phyloP scores from a whole-genome alignment of 2,888 invertebrate genomes.

The Epicampocera succincta region DNA sequence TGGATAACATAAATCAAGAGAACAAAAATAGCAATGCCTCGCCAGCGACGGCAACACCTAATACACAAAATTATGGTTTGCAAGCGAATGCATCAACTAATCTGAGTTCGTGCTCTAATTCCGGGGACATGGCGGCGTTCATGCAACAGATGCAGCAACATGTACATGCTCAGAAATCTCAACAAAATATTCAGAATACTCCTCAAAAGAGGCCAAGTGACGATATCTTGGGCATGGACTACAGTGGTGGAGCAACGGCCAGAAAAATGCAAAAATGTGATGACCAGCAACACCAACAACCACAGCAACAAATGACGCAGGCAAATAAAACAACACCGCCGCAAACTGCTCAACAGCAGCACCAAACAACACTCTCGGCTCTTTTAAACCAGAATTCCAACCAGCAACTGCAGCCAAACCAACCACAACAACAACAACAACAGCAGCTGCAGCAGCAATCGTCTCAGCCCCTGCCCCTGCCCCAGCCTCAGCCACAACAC shows the following conservation, averaged over 20 bases:
- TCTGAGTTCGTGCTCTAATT: slow-evolving; percentile 42
- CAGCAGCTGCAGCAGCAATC: slow-evolving; percentile 46
- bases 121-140: slow-evolving; percentile 77
- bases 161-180: slow-evolving; percentile 73
- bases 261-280: slow-evolving; percentile 76
- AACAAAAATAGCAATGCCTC: slow-evolving; percentile 31
- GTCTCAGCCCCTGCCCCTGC: slow-evolving; percentile 50
- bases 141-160: slow-evolving; percentile 78
- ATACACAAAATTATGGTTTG: slow-evolving; percentile 53
- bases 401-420: slow-evolving; percentile 52
- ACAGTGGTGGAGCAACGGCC: slow-evolving; percentile 71
- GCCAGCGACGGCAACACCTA: slow-evolving; percentile 72
- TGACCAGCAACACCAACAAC: slow-evolving; percentile 63
- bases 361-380: no score
- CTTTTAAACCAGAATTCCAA: slow-evolving; percentile 25
- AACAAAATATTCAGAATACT: slow-evolving; percentile 71
- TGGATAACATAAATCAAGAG: slow-evolving; percentile 33
- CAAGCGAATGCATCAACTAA: slow-evolving; percentile 42
- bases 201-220: slow-evolving; percentile 76
- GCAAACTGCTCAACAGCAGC: no score
- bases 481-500: slow-evolving; percentile 69
- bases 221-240: slow-evolving; percentile 75
- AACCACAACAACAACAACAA: slow-evolving; percentile 41
- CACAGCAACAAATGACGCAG: slow-evolving; percentile 26
- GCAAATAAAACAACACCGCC: slow-evolving; percentile 33